Conservation (phyloP, 2,888 invertebrate species). For the Cyaniris semiargus region DNA sequence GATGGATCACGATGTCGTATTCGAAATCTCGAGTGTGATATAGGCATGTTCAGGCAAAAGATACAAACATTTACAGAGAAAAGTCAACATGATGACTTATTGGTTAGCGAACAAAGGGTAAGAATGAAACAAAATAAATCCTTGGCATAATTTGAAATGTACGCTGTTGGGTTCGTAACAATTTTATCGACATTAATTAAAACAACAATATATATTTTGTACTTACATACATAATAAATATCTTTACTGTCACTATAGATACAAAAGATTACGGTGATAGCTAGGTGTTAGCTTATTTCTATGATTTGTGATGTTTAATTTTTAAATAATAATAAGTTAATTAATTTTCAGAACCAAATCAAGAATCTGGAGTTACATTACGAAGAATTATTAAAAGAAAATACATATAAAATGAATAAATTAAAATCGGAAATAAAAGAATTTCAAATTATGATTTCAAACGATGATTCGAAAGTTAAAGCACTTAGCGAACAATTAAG, state of each 20-base stretch:
- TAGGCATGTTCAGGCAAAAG: constrained; percentile 79
- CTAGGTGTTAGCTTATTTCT: too few species aligned
- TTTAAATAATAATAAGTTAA: not conserved
- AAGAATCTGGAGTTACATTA: constrained; percentile 68
- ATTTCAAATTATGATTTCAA: constrained; percentile 66
- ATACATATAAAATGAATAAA: constrained; percentile 72
- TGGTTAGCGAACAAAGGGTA: constrained; percentile 83
- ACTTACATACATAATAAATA: too few species aligned
- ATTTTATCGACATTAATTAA: too few species aligned
- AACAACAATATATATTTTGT: too few species aligned
- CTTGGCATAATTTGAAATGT: not conserved
- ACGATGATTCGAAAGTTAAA: constrained; percentile 75
- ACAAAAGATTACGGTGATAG: too few species aligned
- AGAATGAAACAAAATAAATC: constrained; percentile 30
- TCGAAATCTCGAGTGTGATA: constrained; percentile 84
- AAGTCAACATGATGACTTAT: constrained; percentile 82
- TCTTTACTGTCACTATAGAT: too few species aligned
- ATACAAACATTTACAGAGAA: constrained; percentile 82
- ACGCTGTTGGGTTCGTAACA: too few species aligned
- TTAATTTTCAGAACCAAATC: constrained; percentile 71
- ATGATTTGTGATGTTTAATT: not conserved
- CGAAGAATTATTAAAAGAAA: constrained; percentile 74
- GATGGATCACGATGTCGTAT: constrained; percentile 85
- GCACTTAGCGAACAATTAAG: constrained; percentile 70
- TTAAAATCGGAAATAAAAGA: constrained; percentile 66